These are phyloP conservation scores for Acromyrmex echinatior DNA, from an alignment of 1,140 invertebrate species.

Conservation along the genomic window DNA sequence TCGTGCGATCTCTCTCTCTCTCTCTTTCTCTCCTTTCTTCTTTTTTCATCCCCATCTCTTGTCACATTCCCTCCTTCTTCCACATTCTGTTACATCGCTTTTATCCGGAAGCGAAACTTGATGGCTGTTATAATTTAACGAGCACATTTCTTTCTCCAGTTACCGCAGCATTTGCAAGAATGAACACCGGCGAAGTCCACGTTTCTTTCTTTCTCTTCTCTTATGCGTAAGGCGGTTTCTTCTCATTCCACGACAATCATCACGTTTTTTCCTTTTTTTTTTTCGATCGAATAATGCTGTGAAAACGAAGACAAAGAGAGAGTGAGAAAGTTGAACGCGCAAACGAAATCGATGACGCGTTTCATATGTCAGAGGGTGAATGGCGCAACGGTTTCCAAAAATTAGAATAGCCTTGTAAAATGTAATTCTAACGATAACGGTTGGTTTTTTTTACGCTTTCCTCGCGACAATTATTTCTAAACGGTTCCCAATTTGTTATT, in stretches of 20 bases:
- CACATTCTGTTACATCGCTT: conserved; percentile 58
- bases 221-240: conserved; percentile 37
- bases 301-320: conserved; percentile 33
- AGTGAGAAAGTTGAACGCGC: conserved; percentile 51
- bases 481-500: not conserved
- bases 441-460: conserved; percentile 46
- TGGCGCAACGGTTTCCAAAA: conserved; percentile 52
- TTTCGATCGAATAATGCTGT: conserved; percentile 11
- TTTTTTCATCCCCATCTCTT: not conserved
- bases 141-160: conserved; percentile 73
- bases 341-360: conserved; percentile 44
- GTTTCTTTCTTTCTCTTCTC: conserved; percentile 39
- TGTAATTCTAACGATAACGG: conserved; percentile 49
- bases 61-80: conserved; percentile 61
- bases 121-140: conserved; percentile 81
- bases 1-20: not conserved
- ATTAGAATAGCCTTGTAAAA: conserved; percentile 64
- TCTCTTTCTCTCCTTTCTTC: not conserved
- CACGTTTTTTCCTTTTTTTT: not conserved
- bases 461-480: conserved; percentile 7
- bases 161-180: conserved; percentile 55
- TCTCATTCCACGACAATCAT: conserved; percentile 48
- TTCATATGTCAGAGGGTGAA: conserved; percentile 43
- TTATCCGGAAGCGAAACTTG: conserved; percentile 70
- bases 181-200: conserved; percentile 32